Conservation (phyloP, 1,140 invertebrate species). For the Caerostris extrusa region DNA sequence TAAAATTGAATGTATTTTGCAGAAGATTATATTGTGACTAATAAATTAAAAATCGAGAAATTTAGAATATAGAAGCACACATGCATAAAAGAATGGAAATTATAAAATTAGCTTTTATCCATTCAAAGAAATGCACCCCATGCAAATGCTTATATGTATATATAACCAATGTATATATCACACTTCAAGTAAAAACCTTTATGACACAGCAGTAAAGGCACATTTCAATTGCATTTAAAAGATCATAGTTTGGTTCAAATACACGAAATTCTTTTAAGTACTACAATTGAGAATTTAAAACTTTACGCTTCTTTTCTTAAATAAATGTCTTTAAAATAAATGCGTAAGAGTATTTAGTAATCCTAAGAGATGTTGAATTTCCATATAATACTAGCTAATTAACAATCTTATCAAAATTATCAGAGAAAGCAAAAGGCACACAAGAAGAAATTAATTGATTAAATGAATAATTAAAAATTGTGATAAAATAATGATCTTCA, state of each 20-base stretch:
- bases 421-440: too few relatives aligned
- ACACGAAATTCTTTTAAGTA: constrained; percentile 13
- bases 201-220: constrained; percentile 67
- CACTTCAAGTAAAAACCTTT: constrained; percentile 68
- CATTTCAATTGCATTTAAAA: constrained; percentile 47
- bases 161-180: constrained; percentile 65
- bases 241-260: neutral
- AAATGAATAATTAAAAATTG: neutral
- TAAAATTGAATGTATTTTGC: too few relatives aligned
- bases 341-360: too few relatives aligned
- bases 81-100: neutral
- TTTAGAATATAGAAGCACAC: neutral
- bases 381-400: too few relatives aligned
- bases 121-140: neutral
- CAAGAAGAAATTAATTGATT: too few relatives aligned
- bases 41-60: too few relatives aligned
- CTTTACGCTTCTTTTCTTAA: neutral
- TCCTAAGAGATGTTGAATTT: too few relatives aligned
- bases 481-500: neutral
- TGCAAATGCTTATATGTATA: neutral
- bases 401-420: too few relatives aligned
- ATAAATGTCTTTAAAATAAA: neutral
- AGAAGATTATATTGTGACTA: too few relatives aligned
- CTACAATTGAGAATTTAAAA: neutral
- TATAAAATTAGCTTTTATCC: neutral